Evolutionary conservation across 2,797 vertebrate species (phyloP), one percentile per base, ranked within the genome.

Genomic region (Peromyscus attwateri): DNA sequence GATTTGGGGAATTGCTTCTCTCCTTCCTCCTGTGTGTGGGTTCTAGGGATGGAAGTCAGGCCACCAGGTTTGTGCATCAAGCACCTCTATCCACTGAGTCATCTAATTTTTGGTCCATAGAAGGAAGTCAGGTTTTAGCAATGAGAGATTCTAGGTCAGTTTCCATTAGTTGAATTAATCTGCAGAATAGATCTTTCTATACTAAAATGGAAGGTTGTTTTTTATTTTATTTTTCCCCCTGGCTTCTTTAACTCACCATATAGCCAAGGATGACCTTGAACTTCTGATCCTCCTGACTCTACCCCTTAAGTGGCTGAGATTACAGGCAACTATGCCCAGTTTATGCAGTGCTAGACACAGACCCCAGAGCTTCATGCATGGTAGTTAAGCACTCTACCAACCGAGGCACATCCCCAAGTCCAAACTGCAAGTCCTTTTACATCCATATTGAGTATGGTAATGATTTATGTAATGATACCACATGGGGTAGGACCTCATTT

Each of bases 81-180:
- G 62, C 40, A 34, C 27, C 40, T 46, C 29, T 84, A 46, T 23
- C 82, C 40, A 84, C 29, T 46, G 82, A 84, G 10, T 29, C 40
- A 84, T 46, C 9, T 46, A 31, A 68, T 80, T 94, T 95, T 93
- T 95, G 70, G 75, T 84, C 70, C 68, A 31, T 80, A 49, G 71
- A 89, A 79, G 57, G 3, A 81, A 92, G 83, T 82, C 85, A 29
- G 17, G 68, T 71, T 85, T 89, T 71, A 96, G 70, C 76, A 92
- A 70, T 76, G 49, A 92, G 76, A 87, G 19, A 62, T 71, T 96
- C 71, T 76, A 96, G 40, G 40, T 62, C 90, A n/a, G 40, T 83
- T 94, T 87, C 92, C 85, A 14, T 81, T 94, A 77, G 40, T 57
- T 90, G 49, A 92, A 92, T 94, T 70, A 92, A 90, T 88, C 76